phyloP scores from a whole-genome alignment of 2,888 invertebrate species.

The Coenonympha arcania region DNA sequence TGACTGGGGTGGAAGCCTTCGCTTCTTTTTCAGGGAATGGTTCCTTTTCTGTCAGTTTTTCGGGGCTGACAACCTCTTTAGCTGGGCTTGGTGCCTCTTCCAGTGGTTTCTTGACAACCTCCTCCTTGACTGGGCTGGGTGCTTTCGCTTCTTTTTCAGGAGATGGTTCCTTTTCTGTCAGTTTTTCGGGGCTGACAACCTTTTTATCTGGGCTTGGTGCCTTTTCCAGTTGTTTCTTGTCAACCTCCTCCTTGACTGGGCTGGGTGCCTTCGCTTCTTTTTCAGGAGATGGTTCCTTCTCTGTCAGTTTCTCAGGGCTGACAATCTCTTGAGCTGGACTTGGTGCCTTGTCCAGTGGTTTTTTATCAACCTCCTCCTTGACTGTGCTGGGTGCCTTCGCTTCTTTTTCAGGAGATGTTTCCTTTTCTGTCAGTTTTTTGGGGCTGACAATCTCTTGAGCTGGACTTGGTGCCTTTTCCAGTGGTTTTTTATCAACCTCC shows the following conservation, averaged over 20 bases:
- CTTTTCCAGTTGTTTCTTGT: conserved; percentile 16
- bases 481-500: no score
- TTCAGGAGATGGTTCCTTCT: not conserved
- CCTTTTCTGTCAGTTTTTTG: no score
- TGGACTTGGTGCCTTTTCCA: not conserved
- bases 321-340: not conserved
- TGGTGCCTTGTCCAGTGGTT: not conserved
- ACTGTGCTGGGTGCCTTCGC: no score
- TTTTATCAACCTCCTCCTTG: no score
- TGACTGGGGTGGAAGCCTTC: conserved; percentile 12
- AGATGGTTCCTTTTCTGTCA: conserved; percentile 18
- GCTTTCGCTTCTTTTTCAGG: conserved; percentile 18
- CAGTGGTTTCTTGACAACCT: not conserved
- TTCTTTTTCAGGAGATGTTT: conserved; percentile 7
- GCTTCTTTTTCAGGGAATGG: not conserved
- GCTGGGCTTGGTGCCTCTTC: conserved; percentile 17
- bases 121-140: not conserved
- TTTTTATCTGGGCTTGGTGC: conserved; percentile 10
- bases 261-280: no score
- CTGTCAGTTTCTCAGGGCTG: conserved; percentile 8
- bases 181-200: not conserved
- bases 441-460: not conserved
- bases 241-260: no score
- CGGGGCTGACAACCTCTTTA: not conserved
- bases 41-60: not conserved